Percentiles rank a stretch among this genome's conserved stretches.
These are phyloP conservation scores for Canis aureus DNA, from an alignment of 2,113 vertebrate species.

Conservation along the genomic window DNA sequence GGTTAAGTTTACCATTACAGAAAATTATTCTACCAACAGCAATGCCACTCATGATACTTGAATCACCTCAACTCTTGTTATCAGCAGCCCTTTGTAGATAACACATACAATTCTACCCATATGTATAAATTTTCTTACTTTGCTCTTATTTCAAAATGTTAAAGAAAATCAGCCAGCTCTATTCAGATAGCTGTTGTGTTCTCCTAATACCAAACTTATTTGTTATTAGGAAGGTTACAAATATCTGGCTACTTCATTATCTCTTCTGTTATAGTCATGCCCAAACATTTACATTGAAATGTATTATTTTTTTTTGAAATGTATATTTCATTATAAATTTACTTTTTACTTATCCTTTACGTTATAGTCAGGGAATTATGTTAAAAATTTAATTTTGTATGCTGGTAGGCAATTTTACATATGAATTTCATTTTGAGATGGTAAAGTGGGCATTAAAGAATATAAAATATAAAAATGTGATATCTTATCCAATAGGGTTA, in stretches of 20 bases:
- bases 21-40: constrained; percentile 47
- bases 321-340: background rate
- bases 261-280: background rate
- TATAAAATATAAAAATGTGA: constrained; percentile 33
- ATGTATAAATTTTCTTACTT: background rate
- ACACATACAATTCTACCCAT: background rate
- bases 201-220: background rate
- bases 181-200: background rate
- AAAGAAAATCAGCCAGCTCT: background rate
- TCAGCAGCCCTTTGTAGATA: background rate
- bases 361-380: background rate
- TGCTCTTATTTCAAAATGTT: background rate
- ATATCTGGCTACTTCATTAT: background rate
- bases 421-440: constrained; percentile 31
- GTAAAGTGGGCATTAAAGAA: background rate
- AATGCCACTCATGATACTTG: background rate
- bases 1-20: background rate
- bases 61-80: background rate
- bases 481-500: background rate
- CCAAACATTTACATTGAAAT: constrained; percentile 1
- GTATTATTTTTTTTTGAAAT: background rate
- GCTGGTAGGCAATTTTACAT: background rate
- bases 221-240: background rate
- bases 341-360: background rate
- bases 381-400: constrained; percentile 21